Base-by-base conservation (phyloP, 2,888 invertebrate species). In the Apotomis turbidana region DNA sequence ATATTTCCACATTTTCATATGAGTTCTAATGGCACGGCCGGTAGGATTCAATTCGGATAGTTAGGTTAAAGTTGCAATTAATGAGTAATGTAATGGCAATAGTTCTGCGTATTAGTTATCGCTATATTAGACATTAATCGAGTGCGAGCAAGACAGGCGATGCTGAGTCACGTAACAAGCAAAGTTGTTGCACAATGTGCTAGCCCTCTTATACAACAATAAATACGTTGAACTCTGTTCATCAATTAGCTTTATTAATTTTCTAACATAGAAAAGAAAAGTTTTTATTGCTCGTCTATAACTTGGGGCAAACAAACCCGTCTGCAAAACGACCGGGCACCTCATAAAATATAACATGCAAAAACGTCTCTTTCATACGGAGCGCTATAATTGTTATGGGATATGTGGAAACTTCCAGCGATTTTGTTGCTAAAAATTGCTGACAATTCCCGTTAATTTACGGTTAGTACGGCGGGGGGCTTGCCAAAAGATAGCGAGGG, bases 331-430 rank as follows among this genome's bases (percentile, higher is more conserved):
- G 70, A 70, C 64, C 70, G 70, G 60, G 66, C 73, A 73, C 70
- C 70, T 70, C 73, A 73, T 73, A 73, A 73, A 73, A 73, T 70
- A 73, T 73, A 70, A 73, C 70, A 73, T 71, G 67, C 70, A 73
- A 70, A 73, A 73, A 73, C 70, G 70, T 61, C 62, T 62, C 72
- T 58, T 63, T 68, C 64, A 73, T 61, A 70, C 66, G 54, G 51
- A 73, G 61, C 60, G 66, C 73, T 70, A 70, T 73, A 73, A 73
- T 70, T 73, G 73, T 73, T 73, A 70, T 70, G 66, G 64, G 64
- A 70, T 73, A 61, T 73, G 73, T 64, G 73, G 64, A 72, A 72
- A 70, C 61, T 71, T 72, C 55, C 71, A 67, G 27, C 55, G 60
- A 64, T 70, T 66, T 70, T 61, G 71, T 71, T 73, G 70, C 61